Base-by-base conservation (phyloP, 2,113 vertebrate species). In the Nannospalax galili region DNA sequence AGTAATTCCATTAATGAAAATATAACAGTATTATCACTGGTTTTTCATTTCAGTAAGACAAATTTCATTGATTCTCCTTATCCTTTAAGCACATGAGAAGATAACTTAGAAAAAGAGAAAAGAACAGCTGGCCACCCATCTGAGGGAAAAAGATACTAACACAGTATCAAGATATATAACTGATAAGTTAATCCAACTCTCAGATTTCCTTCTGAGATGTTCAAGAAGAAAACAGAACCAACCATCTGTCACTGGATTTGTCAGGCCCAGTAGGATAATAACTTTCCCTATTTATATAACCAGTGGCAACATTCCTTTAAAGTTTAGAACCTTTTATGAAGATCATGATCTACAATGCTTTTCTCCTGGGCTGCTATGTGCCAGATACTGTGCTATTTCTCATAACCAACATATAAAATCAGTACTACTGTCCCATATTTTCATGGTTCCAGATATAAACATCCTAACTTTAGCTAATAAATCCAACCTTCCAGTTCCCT, bases 271-370 rank as follows among this genome's bases (percentile, higher is more conserved):
- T n/a, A n/a, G n/a, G n/a, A n/a, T n/a, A n/a, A n/a, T n/a, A n/a
- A n/a, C n/a, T n/a, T n/a, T n/a, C n/a, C n/a, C n/a, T n/a, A n/a
- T n/a, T n/a, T n/a, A n/a, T n/a, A n/a, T n/a, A n/a, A n/a, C n/a
- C n/a, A n/a, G n/a, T n/a, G n/a, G n/a, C n/a, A 92, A 70, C 15
- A 73, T n/a, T 92, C 32, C 64, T 94, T 95, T 78, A 87, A 78
- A 64, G 56, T 56, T 93, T 24, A 67, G 32, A 69, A 81, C 32
- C 40, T 81, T 93, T 79, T 30, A 85, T 52, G 45, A 42, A 89
- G 45, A 20, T 74, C 56, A 84, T 84, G 62, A 75, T 73, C 35
- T 72, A 77, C 42, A 28, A 48, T 1, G 1, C 35, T 15, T 79
- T 81, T 10, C 3, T 7, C 7, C 19, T n/a, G 30, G 17, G 52